Evolutionary conservation across 1,140 invertebrate species (phyloP).

Genomic region (Odontomachus brunneus): DNA sequence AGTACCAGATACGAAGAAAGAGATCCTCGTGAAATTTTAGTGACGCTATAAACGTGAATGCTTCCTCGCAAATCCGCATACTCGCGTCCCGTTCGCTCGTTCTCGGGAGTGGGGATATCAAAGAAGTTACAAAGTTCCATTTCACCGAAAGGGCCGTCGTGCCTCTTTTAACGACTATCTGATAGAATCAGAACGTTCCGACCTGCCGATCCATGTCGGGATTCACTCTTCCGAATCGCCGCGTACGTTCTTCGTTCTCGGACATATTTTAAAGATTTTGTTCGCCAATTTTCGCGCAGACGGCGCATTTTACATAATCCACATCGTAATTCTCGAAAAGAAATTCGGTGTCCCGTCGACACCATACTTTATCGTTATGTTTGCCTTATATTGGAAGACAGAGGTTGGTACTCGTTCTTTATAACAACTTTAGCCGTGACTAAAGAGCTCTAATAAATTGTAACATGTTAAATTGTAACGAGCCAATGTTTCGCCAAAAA

Average conservation of each 20-base stretch:
- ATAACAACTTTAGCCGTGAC: no score
- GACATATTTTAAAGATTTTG: slow-evolving; percentile 14
- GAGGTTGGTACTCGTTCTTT: no score
- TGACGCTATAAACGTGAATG: slow-evolving; percentile 72
- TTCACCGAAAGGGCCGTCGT: slow-evolving; percentile 23
- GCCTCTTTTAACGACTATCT: slow-evolving; percentile 61
- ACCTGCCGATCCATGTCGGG: slow-evolving; percentile 38
- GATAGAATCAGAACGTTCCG: slow-evolving; percentile 66
- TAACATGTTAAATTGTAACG: no score
- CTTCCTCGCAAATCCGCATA: slow-evolving; percentile 75
- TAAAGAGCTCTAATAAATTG: no score
- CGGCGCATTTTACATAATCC: background rate
- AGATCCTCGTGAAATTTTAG: slow-evolving; percentile 76
- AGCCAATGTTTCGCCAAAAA: no score
- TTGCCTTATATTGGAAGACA: no score
- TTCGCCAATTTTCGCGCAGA: background rate
- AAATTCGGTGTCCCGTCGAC: background rate
- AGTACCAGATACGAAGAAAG: slow-evolving; percentile 32
- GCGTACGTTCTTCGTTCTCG: background rate
- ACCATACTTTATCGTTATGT: no score
- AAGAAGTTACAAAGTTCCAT: slow-evolving; percentile 63
- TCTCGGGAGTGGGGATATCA: slow-evolving; percentile 50
- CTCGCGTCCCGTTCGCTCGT: slow-evolving; percentile 51
- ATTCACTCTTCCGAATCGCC: slow-evolving; percentile 47
- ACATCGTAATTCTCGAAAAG: background rate